Evolutionary conservation across 2,888 invertebrate species (phyloP), one percentile per base, ranked within the genome.

Genomic region (Dermolepida albohirtum): DNA sequence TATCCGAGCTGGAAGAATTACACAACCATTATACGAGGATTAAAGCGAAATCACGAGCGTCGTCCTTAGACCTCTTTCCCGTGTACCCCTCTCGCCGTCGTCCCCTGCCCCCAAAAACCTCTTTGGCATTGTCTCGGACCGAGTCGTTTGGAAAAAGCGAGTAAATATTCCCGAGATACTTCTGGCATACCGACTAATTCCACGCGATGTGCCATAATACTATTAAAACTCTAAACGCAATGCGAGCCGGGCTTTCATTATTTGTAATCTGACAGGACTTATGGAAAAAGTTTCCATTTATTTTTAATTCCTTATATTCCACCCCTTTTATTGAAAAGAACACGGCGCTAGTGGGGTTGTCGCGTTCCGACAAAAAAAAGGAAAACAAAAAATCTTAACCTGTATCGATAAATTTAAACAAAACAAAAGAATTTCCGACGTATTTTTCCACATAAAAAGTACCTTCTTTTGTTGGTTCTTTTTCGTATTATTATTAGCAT

Each of bases 21-120:
- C 81, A 80, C 81, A 81, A 82, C 84, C 84, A 84, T 84, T 84
- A 84, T 84, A 82, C 82, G 79, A 81, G 84, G 84, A 84, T 84
- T 84, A 84, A 80, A 78, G 81, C 81, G 76, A 83, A 83, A 84
- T 83, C 83, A 82, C 81, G 81, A 79, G 78, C 79, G 78, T 75
- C 78, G 76, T 77, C 77, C 76, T 76, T 65, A 59, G 68, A 65
- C 68, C 51, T 54, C 51, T 44, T 44, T 68, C 66, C 68, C 17
- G 50, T 40, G 44, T 29, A 43, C 50, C 39, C 51, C 63, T 34
- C 67, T 51, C 40, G 51, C 7, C 51, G 39, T 17, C 67, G 68
- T 66, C 63, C 68, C 73, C 43, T 67, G 41, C 64, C 47, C 63
- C 47, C 34, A 10, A 34, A 34, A 34, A 17, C 50, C 54, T 75